Conservation (phyloP, 1,140 invertebrate species). For the Thaumatotibia leucotreta region DNA sequence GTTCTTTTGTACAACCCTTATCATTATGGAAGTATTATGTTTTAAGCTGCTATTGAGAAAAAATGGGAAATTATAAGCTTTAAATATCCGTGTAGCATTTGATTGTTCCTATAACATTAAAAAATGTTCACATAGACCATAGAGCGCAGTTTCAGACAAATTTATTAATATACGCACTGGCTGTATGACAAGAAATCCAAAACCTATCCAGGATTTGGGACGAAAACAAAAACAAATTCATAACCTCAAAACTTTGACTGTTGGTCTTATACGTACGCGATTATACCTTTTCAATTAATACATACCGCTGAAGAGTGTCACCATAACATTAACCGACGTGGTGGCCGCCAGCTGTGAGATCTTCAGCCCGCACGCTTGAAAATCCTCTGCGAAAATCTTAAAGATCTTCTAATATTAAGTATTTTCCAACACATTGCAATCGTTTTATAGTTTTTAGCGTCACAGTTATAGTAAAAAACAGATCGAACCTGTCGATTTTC, state of each 20-base stretch:
- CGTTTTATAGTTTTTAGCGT: conserved; percentile 56
- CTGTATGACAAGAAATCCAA: neutral
- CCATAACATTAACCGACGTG: conserved; percentile 53
- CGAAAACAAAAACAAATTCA: neutral
- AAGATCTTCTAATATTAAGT: conserved; percentile 64
- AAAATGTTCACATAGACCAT: neutral
- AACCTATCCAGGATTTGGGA: neutral
- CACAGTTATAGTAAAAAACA: conserved; percentile 74
- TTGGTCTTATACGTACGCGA: conserved; percentile 42
- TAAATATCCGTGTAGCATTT: neutral
- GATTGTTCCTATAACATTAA: neutral
- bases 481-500: conserved; percentile 97
- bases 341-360: conserved; percentile 24
- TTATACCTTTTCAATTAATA: conserved; percentile 62
- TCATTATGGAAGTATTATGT: too few species aligned
- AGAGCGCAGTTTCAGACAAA: neutral
- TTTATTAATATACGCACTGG: neutral
- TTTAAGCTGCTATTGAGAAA: too few species aligned
- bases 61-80: too few species aligned
- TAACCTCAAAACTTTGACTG: conserved; percentile 1
- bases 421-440: conserved; percentile 55
- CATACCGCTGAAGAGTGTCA: conserved; percentile 68
- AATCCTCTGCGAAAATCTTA: conserved; percentile 73
- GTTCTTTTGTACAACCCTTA: too few species aligned
- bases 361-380: conserved; percentile 29